These are phyloP conservation scores for Ophioninae sp. DNA, from an alignment of 2,888 invertebrate genomes.

Conservation along the genomic window DNA sequence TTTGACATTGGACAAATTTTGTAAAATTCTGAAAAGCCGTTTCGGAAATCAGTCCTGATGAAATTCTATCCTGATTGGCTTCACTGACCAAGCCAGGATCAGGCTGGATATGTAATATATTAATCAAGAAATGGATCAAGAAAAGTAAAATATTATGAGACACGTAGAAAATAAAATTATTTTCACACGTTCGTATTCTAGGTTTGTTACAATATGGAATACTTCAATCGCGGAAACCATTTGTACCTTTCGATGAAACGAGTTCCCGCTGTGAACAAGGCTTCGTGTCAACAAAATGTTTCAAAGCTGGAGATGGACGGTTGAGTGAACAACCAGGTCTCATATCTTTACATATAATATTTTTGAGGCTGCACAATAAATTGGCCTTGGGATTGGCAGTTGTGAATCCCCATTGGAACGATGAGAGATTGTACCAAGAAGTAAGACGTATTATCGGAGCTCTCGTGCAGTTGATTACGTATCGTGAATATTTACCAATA, in stretches of 20 bases:
- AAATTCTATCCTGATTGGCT: too few species aligned
- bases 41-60: too few species aligned
- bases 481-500: constrained; percentile 91
- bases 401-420: constrained; percentile 93
- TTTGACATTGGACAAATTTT: too few species aligned
- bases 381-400: constrained; percentile 87
- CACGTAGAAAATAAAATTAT: not conserved
- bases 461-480: constrained; percentile 92
- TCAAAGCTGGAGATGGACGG: constrained; percentile 89
- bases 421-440: constrained; percentile 93
- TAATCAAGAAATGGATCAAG: too few species aligned
- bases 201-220: constrained; percentile 83
- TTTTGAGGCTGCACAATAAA: constrained; percentile 89
- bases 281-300: constrained; percentile 88
- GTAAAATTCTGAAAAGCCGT: too few species aligned
- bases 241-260: constrained; percentile 82
- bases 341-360: constrained; percentile 88
- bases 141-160: not conserved
- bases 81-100: too few species aligned
- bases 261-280: constrained; percentile 87
- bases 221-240: constrained; percentile 84
- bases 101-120: too few species aligned
- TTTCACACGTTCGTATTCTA: constrained; percentile 44
- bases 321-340: constrained; percentile 92
- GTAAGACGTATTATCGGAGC: constrained; percentile 91